Evolutionary conservation across 2,797 vertebrate genomes (phyloP), one percentile per base, ranked within the genome.

Genomic region (Cossypha dichroa): DNA sequence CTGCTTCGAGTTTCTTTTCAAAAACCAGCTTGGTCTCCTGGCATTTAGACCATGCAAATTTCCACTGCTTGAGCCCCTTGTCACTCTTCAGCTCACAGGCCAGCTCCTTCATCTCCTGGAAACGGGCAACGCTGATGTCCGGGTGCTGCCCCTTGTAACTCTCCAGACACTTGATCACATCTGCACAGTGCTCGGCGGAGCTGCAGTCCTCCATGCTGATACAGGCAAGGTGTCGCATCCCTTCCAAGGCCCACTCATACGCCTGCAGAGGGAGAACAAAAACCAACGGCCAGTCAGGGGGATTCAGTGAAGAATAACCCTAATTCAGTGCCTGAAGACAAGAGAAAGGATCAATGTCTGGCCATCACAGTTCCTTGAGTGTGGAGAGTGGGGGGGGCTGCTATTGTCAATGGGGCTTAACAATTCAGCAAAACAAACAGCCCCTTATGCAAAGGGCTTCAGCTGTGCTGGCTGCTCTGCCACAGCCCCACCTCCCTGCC

Each of bases 71-170:
- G 80, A 99, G 97, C n/a, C 98, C 98, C 17, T 95, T 97, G 40
- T 99, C 98, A 2, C 98, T 99, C 31, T 98, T 98, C 93, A 99
- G 97, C 89, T 98, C 98, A 1, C 97, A 97, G 2, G 99, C 99
- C 92, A 98, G 97, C 45, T 96, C 98, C 97, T 98, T 98, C 99
- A 99, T 99, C 97, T 99, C 99, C 94, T 98, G 98, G 92, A 99
- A 99, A 2, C 96, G 97, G 13, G 91, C 36, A 4, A 98, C 97
- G 1, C 98, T 97, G 90, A 99, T 98, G 7, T 98, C 98, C 0
- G 99, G 99, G 95, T 99, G 98, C 93, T 98, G 98, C 19, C 31
- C 96, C 80, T 95, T 97, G 96, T 99, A 99, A n/a, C 97, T 98
- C 96, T 99, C 98, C 96, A 99, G 97, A 88, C 96, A 98, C 86